Percentiles rank a stretch among this genome's conserved stretches.
Conservation (phyloP, 2,888 invertebrate species). For the Lithosia quadra region DNA sequence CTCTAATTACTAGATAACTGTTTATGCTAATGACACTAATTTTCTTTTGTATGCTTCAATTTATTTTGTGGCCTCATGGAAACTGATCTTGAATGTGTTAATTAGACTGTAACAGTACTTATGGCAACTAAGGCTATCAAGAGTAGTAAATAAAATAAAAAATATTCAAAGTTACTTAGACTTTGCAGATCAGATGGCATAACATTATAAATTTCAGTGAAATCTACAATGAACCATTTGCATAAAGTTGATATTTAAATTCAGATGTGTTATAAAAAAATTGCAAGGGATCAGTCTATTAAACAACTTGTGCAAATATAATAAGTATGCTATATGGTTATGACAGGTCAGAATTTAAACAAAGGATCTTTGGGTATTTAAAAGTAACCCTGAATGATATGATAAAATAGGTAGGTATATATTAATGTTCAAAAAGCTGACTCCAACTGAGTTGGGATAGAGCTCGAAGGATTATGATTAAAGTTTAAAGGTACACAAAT, state of each 20-base stretch:
- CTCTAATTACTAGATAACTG: constrained; percentile 28
- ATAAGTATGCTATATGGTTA: too few species aligned
- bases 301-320: too few species aligned
- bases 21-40: constrained; percentile 34
- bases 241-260: not conserved
- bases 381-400: not conserved
- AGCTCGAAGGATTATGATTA: too few species aligned
- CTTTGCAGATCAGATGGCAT: not conserved
- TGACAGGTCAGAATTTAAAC: not conserved
- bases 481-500: too few species aligned
- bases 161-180: not conserved
- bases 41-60: constrained; percentile 44
- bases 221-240: not conserved
- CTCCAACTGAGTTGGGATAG: too few species aligned
- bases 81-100: constrained; percentile 2
- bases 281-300: too few species aligned
- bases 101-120: constrained; percentile 4
- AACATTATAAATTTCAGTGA: not conserved
- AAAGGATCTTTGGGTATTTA: not conserved
- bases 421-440: too few species aligned
- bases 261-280: too few species aligned
- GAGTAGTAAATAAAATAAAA: not conserved
- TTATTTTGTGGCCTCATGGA: constrained; percentile 16
- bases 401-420: too few species aligned
- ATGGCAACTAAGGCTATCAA: not conserved